Evolutionary conservation across 2,888 invertebrate genomes (phyloP).

Genomic region (Aelia acuminata): DNA sequence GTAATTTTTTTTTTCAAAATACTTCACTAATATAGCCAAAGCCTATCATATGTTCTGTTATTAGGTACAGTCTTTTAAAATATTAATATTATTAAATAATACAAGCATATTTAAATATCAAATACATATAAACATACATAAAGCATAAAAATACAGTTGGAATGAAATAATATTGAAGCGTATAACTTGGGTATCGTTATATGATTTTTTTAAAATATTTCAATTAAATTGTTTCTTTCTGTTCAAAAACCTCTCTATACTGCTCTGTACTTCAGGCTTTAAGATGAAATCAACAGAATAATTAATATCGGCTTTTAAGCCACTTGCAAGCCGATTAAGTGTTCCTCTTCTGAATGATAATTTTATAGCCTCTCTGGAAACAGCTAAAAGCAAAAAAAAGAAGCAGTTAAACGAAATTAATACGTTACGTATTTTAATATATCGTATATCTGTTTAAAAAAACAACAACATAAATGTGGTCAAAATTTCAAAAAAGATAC

Average conservation of each 20-base stretch:
- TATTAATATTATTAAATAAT: background rate
- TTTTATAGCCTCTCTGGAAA: constrained; percentile 71
- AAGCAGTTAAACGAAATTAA: no score
- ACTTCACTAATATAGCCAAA: background rate
- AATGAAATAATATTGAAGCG: background rate
- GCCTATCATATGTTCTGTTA: no score
- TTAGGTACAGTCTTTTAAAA: background rate
- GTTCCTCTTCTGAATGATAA: constrained; percentile 68
- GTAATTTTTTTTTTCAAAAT: background rate
- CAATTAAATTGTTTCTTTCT: background rate
- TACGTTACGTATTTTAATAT: no score
- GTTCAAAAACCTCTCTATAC: constrained; percentile 72
- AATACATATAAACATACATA: background rate
- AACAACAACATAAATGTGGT: no score
- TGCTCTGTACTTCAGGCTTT: constrained; percentile 79
- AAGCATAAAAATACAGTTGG: background rate
- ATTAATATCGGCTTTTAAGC: constrained; percentile 76
- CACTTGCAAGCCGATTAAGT: constrained; percentile 72
- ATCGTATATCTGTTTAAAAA: no score
- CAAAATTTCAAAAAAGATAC: no score
- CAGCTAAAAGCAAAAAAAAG: constrained; percentile 68
- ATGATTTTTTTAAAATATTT: background rate
- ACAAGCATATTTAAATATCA: background rate
- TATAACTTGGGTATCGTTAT: background rate
- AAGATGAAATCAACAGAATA: constrained; percentile 75